Percentiles rank a stretch among this genome's conserved stretches.
phyloP scores from a whole-genome alignment of 2,113 vertebrate genomes.

The Cynoglossus semilaevis region DNA sequence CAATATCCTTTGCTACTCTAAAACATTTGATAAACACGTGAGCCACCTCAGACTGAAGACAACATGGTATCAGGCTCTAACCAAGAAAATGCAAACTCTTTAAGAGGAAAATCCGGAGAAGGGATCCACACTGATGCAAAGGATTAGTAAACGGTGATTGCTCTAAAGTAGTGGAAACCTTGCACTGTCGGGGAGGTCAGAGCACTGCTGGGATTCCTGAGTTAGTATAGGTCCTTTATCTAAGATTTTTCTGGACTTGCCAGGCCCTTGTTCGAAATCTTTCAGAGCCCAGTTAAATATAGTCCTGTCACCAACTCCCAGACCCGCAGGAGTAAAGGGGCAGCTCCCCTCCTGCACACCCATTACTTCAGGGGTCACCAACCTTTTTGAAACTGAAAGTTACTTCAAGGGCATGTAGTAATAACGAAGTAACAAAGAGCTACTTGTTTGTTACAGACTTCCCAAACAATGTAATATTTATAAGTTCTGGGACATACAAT shows the following conservation, averaged over 20 bases:
- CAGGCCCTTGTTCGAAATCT: slow-evolving; percentile 4
- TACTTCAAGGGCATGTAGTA: too few species aligned
- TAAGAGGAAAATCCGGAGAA: background rate
- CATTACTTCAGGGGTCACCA: too few species aligned
- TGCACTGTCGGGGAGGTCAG: background rate
- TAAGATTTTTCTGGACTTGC: slow-evolving; percentile 19
- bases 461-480: too few species aligned
- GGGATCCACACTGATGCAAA: background rate
- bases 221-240: slow-evolving; percentile 10
- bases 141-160: background rate
- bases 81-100: background rate
- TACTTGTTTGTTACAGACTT: too few species aligned
- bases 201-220: slow-evolving; percentile 14
- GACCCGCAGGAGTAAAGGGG: background rate
- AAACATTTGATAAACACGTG: background rate
- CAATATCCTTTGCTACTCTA: background rate
- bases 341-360: slow-evolving; percentile 5
- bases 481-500: too few species aligned
- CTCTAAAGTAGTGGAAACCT: background rate
- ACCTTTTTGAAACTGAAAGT: too few species aligned
- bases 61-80: background rate
- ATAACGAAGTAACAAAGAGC: too few species aligned
- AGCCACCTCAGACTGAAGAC: background rate
- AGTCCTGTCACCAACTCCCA: too few species aligned
- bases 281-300: background rate